These are phyloP conservation scores for Saccostrea glomerata DNA, from an alignment of 1,140 invertebrate species.

Conservation along the genomic window DNA sequence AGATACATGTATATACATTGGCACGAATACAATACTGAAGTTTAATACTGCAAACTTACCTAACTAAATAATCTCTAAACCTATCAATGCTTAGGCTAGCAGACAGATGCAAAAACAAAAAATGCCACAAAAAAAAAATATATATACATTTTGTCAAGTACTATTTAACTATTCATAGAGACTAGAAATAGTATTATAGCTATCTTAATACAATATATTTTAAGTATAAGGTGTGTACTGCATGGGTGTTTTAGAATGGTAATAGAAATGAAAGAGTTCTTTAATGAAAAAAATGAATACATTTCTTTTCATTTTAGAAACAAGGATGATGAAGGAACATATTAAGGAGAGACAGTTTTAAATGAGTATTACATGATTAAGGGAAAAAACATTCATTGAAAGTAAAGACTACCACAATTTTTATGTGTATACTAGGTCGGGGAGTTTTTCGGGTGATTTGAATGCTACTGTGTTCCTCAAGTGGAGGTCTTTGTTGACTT, in stretches of 20 bases:
- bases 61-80: background rate
- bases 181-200: background rate
- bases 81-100: background rate
- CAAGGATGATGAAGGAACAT: background rate
- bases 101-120: background rate
- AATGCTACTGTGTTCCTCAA: constrained; percentile 51
- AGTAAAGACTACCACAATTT: background rate
- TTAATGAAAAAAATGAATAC: too few species aligned
- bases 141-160: background rate
- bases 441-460: constrained; percentile 60
- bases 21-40: constrained; percentile 19
- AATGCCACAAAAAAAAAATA: background rate
- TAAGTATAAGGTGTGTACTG: background rate
- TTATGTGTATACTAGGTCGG: constrained; percentile 38
- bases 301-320: too few species aligned
- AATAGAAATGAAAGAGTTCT: too few species aligned
- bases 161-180: background rate
- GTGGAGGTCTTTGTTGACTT: constrained; percentile 63
- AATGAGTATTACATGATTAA: background rate
- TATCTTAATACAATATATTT: background rate
- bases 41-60: background rate
- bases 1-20: background rate
- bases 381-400: background rate
- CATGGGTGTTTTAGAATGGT: too few species aligned
- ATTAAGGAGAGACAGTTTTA: background rate